Evolutionary conservation across 2,797 vertebrate genomes (phyloP), one percentile per base, ranked within the genome.

Genomic region (Sarcoramphus papa): DNA sequence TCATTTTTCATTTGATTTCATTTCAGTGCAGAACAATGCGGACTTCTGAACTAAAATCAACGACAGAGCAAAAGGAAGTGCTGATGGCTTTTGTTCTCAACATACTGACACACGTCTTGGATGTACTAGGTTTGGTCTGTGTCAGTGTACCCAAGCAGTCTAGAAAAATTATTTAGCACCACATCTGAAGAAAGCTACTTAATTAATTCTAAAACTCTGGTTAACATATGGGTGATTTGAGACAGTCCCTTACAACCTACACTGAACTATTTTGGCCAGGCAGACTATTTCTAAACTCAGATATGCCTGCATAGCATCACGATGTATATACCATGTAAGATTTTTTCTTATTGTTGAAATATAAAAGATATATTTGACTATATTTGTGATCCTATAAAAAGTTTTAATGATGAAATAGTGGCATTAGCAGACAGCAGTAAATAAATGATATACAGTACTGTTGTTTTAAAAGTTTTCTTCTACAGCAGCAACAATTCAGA

Each of bases 391-490:
- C 73, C 78, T 81, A 91, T 82, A 88, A 96, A 96, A 94, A 80
- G 12, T 93, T 94, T 92, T 94, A 43, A 85, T 92, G 60, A 90
- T 87, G 81, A 96, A 82, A 90, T 56, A 47, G 27, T 16, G 33
- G 92, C 72, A 91, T 95, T 91, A 96, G 84, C 84, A 95, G 83
- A 96, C 45, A 90, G 45, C 56, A 94, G 63, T 93, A 97, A 97
- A 95, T 87, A 96, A 63, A 57, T 92, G 6, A 91, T 59, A 84
- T 14, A 79, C 27, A 90, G 23, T 78, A 63, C 24, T 94, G 37
- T 50, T 89, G 90, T 95, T 97, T 95, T 84, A 75, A 93, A 96
- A 93, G 25, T 94, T 95, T 95, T 64, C 33, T 96, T 95, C 76
- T 87, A 88, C 73, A 91, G 47, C 40, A 93, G 69, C n/a, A 95